These are phyloP conservation scores for Rousettus madagascariensis DNA, from an alignment of 2,797 vertebrate genomes.

Conservation along the genomic window DNA sequence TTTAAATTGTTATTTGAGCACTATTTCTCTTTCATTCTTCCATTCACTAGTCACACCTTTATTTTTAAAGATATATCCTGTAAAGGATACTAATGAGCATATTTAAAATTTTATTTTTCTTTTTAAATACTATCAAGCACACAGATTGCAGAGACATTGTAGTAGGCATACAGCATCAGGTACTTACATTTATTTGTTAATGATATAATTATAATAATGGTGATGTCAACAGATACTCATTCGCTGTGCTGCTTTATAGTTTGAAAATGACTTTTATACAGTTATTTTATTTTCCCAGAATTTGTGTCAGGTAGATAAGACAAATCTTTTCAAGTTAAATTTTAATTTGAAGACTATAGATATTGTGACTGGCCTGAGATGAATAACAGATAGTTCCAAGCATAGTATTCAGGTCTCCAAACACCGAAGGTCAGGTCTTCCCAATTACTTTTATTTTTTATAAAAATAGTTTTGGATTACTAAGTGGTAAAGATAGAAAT, in stretches of 20 bases:
- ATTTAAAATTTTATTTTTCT: constrained; percentile 34
- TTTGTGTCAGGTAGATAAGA: not conserved
- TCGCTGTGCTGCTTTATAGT: not conserved
- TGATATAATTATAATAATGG: not conserved
- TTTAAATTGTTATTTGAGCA: constrained; percentile 8
- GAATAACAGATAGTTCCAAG: constrained; percentile 2
- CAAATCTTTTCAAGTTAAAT: not conserved
- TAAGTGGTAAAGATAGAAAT: not conserved
- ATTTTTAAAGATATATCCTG: not conserved
- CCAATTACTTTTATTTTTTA: not conserved
- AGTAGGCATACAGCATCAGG: not conserved
- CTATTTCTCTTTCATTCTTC: not conserved
- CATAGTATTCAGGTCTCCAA: not conserved
- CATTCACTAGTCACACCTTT: not conserved
- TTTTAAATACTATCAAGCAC: constrained; percentile 5
- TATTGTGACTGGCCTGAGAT: not conserved
- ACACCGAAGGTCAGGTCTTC: not conserved
- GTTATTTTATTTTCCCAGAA: not conserved
- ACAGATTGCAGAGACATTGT: not conserved
- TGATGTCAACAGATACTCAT: not conserved
- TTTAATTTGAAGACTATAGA: constrained; percentile 19
- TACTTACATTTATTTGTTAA: not conserved
- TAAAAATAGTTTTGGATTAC: not conserved
- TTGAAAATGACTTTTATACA: not conserved
- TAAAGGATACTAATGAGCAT: not conserved